Evolutionary conservation across 2,888 invertebrate genomes (phyloP).

Genomic region (Chalcis sispes): DNA sequence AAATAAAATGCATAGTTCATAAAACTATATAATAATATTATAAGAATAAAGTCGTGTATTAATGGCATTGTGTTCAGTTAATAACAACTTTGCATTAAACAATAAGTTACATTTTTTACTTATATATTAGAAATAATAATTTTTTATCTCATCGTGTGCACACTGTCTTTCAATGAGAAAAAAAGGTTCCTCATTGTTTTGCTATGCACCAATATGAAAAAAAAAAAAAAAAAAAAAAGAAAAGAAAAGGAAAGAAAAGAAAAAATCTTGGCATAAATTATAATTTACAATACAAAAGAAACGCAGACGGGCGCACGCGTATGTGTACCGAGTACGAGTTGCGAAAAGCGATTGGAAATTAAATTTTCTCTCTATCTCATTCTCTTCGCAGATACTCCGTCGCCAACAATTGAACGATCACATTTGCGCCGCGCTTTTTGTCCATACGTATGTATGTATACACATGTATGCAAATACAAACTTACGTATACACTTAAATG

Average conservation of each 20-base stretch:
- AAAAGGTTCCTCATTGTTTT: not conserved
- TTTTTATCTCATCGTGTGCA: too few species aligned
- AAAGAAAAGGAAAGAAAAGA: too few species aligned
- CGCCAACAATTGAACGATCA: slow-evolving; percentile 40
- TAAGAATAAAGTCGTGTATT: too few species aligned
- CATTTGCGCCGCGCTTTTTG: slow-evolving; percentile 2
- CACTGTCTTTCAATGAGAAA: not conserved
- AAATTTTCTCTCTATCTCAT: not conserved
- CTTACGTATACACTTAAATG: not conserved
- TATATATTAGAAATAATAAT: too few species aligned
- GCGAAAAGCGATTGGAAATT: slow-evolving; percentile 20
- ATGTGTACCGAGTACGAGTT: not conserved
- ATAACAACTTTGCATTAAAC: too few species aligned
- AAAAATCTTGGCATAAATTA: not conserved
- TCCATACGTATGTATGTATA: not conserved
- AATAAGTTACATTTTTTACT: too few species aligned
- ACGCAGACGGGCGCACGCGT: not conserved
- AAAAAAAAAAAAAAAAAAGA: too few species aligned
- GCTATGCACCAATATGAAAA: too few species aligned
- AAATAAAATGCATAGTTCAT: too few species aligned
- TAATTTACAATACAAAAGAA: slow-evolving; percentile 1
- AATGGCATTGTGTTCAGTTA: too few species aligned
- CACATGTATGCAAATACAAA: not conserved
- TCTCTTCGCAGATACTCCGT: not conserved
- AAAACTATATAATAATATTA: too few species aligned